Evolutionary conservation across 2,797 vertebrate genomes (phyloP), one percentile per base, ranked within the genome.

Genomic region (Amphiprion clarkii): DNA sequence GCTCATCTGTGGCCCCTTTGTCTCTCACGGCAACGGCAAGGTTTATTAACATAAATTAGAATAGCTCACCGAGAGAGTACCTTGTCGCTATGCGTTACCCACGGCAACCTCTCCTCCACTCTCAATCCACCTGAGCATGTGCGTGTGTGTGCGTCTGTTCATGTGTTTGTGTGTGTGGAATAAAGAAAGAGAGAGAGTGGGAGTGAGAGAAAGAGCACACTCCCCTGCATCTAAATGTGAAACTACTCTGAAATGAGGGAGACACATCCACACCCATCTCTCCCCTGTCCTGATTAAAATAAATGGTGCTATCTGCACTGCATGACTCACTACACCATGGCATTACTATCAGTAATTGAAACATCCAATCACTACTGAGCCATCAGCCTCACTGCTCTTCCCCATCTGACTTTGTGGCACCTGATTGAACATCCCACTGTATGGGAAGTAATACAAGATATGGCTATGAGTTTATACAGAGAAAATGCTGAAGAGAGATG

Each of bases 1-100:
- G 87, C 93, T 93, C 91, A 92, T 92, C 91, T 93, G 91, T 89
- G 92, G 90, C 91, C 94, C 86, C 91, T 94, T 94, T 95, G 93
- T 94, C 91, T 95, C 93, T 94, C 89, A 85, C 87, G 55, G 92
- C 92, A 93, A 92, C 83, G 72, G 89, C 91, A 78, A 92, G 91
- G 88, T 93, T 94, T 92, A 95, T 95, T 95, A 95, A 93, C 94
- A 95, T 95, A 95, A 93, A 95, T 95, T 95, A 94, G 93, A 95
- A 95, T 95, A 94, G 93, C 89, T 93, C 92, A 86, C 89, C 69
- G 85, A 93, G 92, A 93, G 92, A 94, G 88, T 90, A 90, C 92
- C 93, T 94, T 91, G 92, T 93, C 92, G 90, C 90, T 90, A 91
- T 79, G 93, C 86, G 92, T 94, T 94, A 92, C 94, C 92, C 93